Base-by-base conservation (phyloP, 2,113 vertebrate genomes). In the Acanthisitta chloris region DNA sequence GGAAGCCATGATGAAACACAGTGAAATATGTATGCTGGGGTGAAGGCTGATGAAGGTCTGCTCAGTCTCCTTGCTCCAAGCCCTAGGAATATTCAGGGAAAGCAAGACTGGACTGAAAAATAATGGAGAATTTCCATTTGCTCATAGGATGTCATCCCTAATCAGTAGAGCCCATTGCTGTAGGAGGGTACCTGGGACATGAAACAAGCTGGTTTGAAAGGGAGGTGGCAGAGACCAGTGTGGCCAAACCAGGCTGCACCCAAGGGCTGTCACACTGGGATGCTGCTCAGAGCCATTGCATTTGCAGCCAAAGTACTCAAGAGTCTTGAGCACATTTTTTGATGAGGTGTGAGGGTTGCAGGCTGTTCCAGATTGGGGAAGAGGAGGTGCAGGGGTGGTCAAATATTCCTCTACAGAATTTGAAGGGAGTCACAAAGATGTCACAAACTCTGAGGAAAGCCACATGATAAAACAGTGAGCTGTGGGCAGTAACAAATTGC, bases 291-390 rank as follows among this genome's bases (percentile, higher is more conserved):
- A 77, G 55, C 48, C 16, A 6, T 74, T 85, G 38, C 15, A 8
- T 65, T 72, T 88, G 48, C 57, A 82, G 61, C 36, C 19, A 38
- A 25, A 12, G 24, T 34, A 59, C 16, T 43, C 36, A 34, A n/a
- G 43, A 80, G 12, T 4, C 5, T 45, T 64, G 23, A 69, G 16
- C 6, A 24, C 0, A 0, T 14, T 33, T 81, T 84, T 51, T 36
- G 49, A 51, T 66, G 42, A 62, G 71, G 11, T 7, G 0, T 36
- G 33, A 62, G 20, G 15, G 38, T 3, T 58, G 18, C 51, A 62
- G 58, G 8, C 43, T 88, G 18, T 11, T 65, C 67, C 51, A 52
- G 13, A 13, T n/a, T 34, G 61, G 16, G 40, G 34, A 77, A 36
- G 46, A 93, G 18, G 34, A 62, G 77, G 26, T 52, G 13, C 46